Percentiles rank a stretch among this genome's conserved stretches.
These are phyloP conservation scores for Diglossa cyanea DNA, from an alignment of 2,797 vertebrate species.

Conservation along the genomic window DNA sequence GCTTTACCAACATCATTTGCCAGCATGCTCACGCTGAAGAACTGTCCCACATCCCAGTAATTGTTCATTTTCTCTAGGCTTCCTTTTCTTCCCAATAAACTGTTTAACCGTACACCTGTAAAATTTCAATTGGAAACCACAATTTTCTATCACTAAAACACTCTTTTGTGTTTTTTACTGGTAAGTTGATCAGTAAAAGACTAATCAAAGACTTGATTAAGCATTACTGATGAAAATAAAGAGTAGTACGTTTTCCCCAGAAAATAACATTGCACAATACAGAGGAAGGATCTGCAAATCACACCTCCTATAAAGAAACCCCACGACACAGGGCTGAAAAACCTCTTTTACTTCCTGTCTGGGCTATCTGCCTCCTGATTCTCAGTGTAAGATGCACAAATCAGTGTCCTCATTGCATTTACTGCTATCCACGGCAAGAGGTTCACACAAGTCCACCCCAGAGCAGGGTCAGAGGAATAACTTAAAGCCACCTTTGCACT, in stretches of 20 bases:
- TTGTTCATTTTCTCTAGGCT: conserved; percentile 95
- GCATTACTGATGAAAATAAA: background rate
- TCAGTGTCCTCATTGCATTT: background rate
- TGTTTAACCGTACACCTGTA: conserved; percentile 90
- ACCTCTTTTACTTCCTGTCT: background rate
- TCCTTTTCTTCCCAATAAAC: conserved; percentile 91
- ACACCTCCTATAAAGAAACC: background rate
- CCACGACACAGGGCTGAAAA: background rate
- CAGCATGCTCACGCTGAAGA: conserved; percentile 92
- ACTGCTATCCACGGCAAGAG: background rate
- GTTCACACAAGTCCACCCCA: background rate
- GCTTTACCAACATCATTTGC: conserved; percentile 89
- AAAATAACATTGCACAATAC: background rate
- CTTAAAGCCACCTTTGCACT: background rate
- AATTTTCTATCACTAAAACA: background rate
- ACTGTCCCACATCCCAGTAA: conserved; percentile 96
- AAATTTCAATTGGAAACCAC: background rate
- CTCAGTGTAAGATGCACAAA: background rate
- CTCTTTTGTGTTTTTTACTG: background rate
- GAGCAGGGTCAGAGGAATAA: background rate
- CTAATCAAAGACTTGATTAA: background rate
- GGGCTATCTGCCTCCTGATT: background rate
- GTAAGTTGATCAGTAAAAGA: background rate
- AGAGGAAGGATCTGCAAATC: background rate
- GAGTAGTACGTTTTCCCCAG: background rate